A percentile compares a stretch with the other conserved stretches of the same genome.
Conservation (phyloP, 2,888 invertebrate genomes). For the Leucoptera coffeella region DNA sequence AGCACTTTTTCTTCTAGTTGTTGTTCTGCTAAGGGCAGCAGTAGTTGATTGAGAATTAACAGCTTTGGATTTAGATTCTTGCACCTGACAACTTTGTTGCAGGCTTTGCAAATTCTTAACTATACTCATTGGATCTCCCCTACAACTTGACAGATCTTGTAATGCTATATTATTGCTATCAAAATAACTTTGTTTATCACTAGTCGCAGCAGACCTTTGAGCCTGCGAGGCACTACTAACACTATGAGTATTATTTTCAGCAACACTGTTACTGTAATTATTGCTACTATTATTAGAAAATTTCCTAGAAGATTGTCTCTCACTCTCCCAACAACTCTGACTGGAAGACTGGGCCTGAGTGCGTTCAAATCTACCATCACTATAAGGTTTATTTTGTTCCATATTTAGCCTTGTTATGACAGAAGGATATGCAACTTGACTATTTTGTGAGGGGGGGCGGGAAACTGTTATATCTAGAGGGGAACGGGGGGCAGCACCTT, state of each 20-base stretch:
- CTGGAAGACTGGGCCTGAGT: slow-evolving; percentile 37
- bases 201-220: slow-evolving; percentile 32
- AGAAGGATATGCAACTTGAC: slow-evolving; percentile 72
- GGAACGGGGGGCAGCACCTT: slow-evolving; percentile 58
- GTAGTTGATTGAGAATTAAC: slow-evolving; percentile 15
- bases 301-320: slow-evolving; percentile 41
- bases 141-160: slow-evolving; percentile 67
- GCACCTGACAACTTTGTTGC: slow-evolving; percentile 55
- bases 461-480: slow-evolving; percentile 65
- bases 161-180: slow-evolving; percentile 57
- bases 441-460: slow-evolving; percentile 53
- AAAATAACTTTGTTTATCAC: slow-evolving; percentile 59
- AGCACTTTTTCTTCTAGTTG: slow-evolving; percentile 55
- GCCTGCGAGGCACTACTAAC: slow-evolving; percentile 36
- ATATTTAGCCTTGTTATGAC: slow-evolving; percentile 70
- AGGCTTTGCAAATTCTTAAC: slow-evolving; percentile 64
- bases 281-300: slow-evolving; percentile 36
- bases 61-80: slow-evolving; percentile 49
- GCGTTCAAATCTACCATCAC: slow-evolving; percentile 50
- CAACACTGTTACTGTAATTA: slow-evolving; percentile 31
- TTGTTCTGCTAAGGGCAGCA: slow-evolving; percentile 15
- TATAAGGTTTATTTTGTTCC: slow-evolving; percentile 50
- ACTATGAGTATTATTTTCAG: slow-evolving; percentile 42
- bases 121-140: slow-evolving; percentile 71
- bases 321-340: slow-evolving; percentile 56